Base-by-base conservation (phyloP, 2,797 vertebrate genomes). In the Euthynnus affinis region DNA sequence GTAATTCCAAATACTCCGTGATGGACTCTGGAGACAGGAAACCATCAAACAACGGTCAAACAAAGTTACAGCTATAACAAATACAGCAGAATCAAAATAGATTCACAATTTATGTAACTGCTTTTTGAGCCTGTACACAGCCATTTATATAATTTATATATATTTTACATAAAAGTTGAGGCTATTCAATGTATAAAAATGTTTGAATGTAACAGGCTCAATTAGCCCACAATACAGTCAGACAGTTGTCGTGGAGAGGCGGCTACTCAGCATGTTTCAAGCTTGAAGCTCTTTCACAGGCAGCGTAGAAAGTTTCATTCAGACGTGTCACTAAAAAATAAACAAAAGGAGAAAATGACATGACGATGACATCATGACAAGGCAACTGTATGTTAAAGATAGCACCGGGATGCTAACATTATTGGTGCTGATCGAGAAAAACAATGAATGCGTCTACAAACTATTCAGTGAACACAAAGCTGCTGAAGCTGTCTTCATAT, bases 1-100 rank as follows among this genome's bases (percentile, higher is more conserved):
- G 72, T 3, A 53, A 32, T 83, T 88, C 85, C 66, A 81, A 81
- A 79, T 89, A 83, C 80, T 83, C 64, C 32, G 3, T 62, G 78
- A 87, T 85, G 76, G 70, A 80, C 34, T 17, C 40, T 29, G 51
- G 58, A 80, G 61, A 46, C 44, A 48, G 67, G 67, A 65, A 40
- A 76, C 23, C n/a, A 22, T 6, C 59, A 55, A 34, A 64, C 44
- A 74, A 32, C 22, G 46, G 48, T 37, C 14, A n/a, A n/a, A n/a
- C n/a, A n/a, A n/a, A n/a, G n/a, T n/a, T n/a, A 57, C 17, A 18
- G 23, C 32, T 9, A 29, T 22, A 9, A 76, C 59, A 64, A 66
- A 37, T 9, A 18, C 61, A 71, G 22, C 22, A 46, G 40, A 81
- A 51, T 63, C 29, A 13, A 66, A 76, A 64, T 3, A 42, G 12